Evolutionary conservation across 2,888 invertebrate species (phyloP).

Genomic region (Tetranychus piercei): DNA sequence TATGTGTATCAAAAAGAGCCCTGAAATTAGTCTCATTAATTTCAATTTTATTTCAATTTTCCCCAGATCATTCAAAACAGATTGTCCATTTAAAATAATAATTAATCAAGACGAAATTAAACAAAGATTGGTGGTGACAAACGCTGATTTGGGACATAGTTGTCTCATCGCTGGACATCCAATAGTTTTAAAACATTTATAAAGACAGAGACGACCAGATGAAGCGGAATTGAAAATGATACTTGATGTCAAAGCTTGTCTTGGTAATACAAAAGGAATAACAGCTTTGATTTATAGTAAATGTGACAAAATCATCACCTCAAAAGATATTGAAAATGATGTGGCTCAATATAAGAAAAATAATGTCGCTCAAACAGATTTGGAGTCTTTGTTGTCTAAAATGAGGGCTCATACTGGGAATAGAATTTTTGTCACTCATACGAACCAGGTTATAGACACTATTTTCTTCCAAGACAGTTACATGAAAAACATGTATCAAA

Average conservation of each 20-base stretch:
- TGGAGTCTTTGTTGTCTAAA: neutral
- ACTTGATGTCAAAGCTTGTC: neutral
- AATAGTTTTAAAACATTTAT: neutral
- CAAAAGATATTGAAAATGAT: neutral
- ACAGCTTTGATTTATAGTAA: neutral
- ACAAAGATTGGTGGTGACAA: neutral
- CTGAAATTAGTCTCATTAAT: too few species aligned
- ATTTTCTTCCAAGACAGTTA: neutral
- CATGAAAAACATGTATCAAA: neutral
- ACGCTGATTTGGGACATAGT: neutral
- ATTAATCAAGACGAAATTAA: neutral
- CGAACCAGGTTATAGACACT: neutral
- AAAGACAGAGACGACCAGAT: neutral
- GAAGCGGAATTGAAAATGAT: neutral
- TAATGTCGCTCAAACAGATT: neutral
- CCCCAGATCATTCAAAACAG: neutral
- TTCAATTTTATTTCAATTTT: too few species aligned
- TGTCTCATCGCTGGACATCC: neutral
- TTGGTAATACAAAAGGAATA: neutral
- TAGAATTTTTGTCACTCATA: neutral
- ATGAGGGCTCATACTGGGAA: neutral
- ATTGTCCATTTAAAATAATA: neutral
- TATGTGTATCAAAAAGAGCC: too few species aligned
- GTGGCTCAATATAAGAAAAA: neutral
- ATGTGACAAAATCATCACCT: neutral